Evolutionary conservation across 2,888 invertebrate genomes (phyloP), one percentile per base, ranked within the genome.

Genomic region (Parnassius mnemosyne): DNA sequence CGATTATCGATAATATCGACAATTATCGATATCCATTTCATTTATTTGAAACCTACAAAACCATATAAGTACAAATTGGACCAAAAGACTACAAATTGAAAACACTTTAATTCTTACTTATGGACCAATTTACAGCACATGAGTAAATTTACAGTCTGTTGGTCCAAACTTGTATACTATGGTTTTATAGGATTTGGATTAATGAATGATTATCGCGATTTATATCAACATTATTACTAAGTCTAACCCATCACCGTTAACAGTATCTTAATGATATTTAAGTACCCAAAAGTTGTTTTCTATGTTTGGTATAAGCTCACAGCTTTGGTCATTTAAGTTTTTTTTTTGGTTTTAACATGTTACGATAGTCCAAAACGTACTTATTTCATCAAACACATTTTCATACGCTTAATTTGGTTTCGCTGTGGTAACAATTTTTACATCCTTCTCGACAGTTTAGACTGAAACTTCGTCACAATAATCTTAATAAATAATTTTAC

Each of bases 321-420:
- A 89, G 89, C 90, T 89, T 91, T 90, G 88, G 89, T 89, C 89
- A 84, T 82, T 81, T 74, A 71, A 3, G 3, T 34, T 78, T 77
- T 80, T 77, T 80, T 85, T 61, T 88, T 87, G 86, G 85, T 86
- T 81, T 77, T 71, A 75, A 81, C 74, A 73, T 74, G 72, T 77
- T 77, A 74, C 74, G 60, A 53, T 61, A 77, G 53, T 54, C 25
- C 54, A 54, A 56, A 55, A 63, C 41, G 51, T 68, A n/a, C n/a
- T n/a, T n/a, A 52, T 64, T 57, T 53, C 41, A 57, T 49, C 54
- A 25, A 10, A 67, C 74, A 72, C 70, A 70, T 71, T 73, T 74
- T 71, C 79, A 77, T 80, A 75, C 34, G 34, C 34, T 75, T 76
- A 81, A 82, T 89, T 87, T 88, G 87, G 87, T 85, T 83, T 81